Evolutionary conservation across 2,888 invertebrate genomes (phyloP), one percentile per base, ranked within the genome.

Genomic region (Parnassius smintheus): DNA sequence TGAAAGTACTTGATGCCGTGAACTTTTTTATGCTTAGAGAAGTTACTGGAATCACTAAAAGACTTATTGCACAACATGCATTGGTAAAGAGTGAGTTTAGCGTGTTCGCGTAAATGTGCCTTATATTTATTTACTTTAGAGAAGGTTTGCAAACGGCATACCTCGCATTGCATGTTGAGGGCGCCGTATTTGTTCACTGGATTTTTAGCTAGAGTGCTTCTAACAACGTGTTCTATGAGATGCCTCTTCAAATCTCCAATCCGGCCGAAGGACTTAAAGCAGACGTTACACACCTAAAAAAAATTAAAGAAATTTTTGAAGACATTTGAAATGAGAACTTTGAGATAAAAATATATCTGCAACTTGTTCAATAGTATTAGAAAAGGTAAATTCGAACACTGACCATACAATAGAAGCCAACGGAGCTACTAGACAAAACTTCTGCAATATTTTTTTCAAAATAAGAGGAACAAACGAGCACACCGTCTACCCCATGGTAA

Each of bases 21-120:
- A 35, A 90, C 85, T 66, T 92, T 92, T 70, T 92, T 92, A 70
- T 92, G 92, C 57, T 92, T 92, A 2, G 91, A 92, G 66, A 91
- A 92, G 65, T 92, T 92, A 65, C 90, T 90, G 22, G 92, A 92
- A 62, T 92, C 92, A 65, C 88, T 89, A 67, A 92, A 92, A 9
- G 88, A 85, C 66, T 92, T 91, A 61, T 91, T 84, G 73, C 92
- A 92, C 65, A 88, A 83, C 0, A 83, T 86, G 71, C 92, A 92
- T 63, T 89, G 85, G 78, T 92, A 92, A 0, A 89, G 66, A 0
- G 92, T 92, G 0, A 92, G 77, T 66, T 89, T 88, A 4, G 91
- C 91, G 74, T 92, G 92, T 61, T 89, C 87, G 45, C 92, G 80
- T 0, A 92, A 70, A 65, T 92, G 92, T 0, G 86, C 88, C 61